phyloP scores from a whole-genome alignment of 2,888 invertebrate genomes.

The Euphydryas editha region DNA sequence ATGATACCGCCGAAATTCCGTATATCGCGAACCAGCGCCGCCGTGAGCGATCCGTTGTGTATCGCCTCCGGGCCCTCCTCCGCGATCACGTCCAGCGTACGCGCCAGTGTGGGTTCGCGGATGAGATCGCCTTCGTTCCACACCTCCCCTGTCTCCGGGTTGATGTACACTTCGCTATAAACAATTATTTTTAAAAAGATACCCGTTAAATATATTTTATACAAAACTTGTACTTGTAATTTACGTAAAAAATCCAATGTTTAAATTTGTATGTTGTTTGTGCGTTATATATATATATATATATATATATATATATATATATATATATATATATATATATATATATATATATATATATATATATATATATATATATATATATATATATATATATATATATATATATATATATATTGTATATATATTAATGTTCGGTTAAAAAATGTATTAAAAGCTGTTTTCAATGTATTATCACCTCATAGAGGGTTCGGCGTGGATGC shows the following conservation, averaged over 20 bases:
- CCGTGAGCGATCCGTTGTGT: slow-evolving; percentile 89
- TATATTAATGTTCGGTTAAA: no score
- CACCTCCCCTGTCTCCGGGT: slow-evolving; percentile 84
- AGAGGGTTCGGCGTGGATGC: slow-evolving; percentile 84
- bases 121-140: slow-evolving; percentile 86
- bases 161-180: slow-evolving; percentile 83
- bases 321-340: no score
- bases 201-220: not conserved
- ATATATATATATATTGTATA: no score
- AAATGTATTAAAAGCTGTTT: no score
- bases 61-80: slow-evolving; percentile 87
- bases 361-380: no score
- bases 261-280: no score
- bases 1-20: slow-evolving; percentile 88
- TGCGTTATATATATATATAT: no score
- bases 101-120: slow-evolving; percentile 85
- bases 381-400: no score
- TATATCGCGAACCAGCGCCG: slow-evolving; percentile 87
- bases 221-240: no score
- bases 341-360: no score
- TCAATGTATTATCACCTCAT: slow-evolving; percentile 71
- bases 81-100: slow-evolving; percentile 87
- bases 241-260: no score
- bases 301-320: no score
- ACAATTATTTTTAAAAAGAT: not conserved